A percentile compares a stretch with the other conserved stretches of the same genome.
Evolutionary conservation across 2,888 invertebrate species (phyloP).

Genomic region (Griposia aprilina): DNA sequence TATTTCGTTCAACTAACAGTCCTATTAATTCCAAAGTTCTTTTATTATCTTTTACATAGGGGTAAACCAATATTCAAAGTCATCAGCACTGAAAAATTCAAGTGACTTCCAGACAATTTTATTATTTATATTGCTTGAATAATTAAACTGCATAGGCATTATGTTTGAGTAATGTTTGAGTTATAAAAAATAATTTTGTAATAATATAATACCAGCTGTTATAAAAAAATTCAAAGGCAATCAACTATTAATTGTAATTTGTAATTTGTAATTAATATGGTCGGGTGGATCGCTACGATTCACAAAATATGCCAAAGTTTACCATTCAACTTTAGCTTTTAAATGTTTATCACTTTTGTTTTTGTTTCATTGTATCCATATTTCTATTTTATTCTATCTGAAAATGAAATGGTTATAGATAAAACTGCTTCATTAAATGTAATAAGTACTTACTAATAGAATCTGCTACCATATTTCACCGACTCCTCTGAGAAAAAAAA

Average conservation of each 20-base stretch:
- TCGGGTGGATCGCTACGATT: background rate
- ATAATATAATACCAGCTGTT: conserved; percentile 12
- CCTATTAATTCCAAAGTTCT: background rate
- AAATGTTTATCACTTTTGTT: background rate
- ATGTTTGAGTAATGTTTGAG: background rate
- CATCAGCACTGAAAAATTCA: background rate
- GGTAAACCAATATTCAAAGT: background rate
- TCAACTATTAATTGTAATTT: background rate
- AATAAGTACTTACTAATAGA: no score
- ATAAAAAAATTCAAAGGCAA: conserved; percentile 38
- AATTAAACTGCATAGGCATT: background rate
- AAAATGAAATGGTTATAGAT: background rate
- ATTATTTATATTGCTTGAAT: background rate
- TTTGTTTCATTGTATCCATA: background rate
- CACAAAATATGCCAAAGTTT: background rate
- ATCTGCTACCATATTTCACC: conserved; percentile 6
- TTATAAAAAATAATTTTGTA: background rate
- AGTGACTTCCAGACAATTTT: background rate
- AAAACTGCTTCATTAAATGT: background rate
- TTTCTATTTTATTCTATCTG: no score
- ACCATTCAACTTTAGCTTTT: conserved; percentile 8
- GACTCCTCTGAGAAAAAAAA: conserved; percentile 1
- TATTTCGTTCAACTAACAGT: conserved; percentile 24
- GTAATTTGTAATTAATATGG: background rate
- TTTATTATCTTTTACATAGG: background rate